These are phyloP conservation scores for Ethmia dodecea DNA, from an alignment of 2,888 invertebrate species.

Conservation along the genomic window DNA sequence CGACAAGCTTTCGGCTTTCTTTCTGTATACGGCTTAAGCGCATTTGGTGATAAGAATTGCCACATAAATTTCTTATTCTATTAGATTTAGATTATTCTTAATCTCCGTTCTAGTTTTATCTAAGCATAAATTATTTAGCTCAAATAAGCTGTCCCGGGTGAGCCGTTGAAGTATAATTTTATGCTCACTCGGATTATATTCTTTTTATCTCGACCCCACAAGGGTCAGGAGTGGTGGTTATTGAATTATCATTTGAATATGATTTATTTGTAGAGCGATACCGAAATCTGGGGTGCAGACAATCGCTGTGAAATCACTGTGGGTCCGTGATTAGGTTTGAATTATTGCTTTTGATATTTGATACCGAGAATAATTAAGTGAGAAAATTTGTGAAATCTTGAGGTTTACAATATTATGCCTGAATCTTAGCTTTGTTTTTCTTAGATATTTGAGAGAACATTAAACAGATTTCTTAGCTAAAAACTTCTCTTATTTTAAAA, in stretches of 20 bases:
- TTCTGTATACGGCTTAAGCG: too few species aligned
- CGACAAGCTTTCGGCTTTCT: too few species aligned
- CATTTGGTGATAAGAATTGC: slow-evolving; percentile 48
- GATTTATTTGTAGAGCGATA: slow-evolving; percentile 64
- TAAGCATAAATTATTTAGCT: slow-evolving; percentile 59
- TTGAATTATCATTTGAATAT: slow-evolving; percentile 75
- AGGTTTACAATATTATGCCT: too few species aligned
- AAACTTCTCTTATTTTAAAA: too few species aligned
- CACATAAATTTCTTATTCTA: slow-evolving; percentile 64
- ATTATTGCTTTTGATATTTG: slow-evolving; percentile 9
- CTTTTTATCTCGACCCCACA: slow-evolving; percentile 55
- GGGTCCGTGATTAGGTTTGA: slow-evolving; percentile 50
- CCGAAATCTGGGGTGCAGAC: slow-evolving; percentile 52
- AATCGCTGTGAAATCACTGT: slow-evolving; percentile 59
- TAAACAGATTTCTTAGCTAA: too few species aligned
- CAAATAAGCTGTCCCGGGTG: slow-evolving; percentile 54
- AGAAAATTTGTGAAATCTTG: too few species aligned
- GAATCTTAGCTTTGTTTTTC: too few species aligned
- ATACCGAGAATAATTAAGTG: too few species aligned
- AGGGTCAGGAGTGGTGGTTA: slow-evolving; percentile 56
- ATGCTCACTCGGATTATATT: slow-evolving; percentile 60
- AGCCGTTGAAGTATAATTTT: slow-evolving; percentile 53
- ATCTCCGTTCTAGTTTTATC: slow-evolving; percentile 48
- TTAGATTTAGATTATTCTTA: slow-evolving; percentile 57
- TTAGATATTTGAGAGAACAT: too few species aligned